Evolutionary conservation across 2,113 vertebrate genomes (phyloP), one percentile per base, ranked within the genome.

Genomic region (Amphilophus citrinellus): DNA sequence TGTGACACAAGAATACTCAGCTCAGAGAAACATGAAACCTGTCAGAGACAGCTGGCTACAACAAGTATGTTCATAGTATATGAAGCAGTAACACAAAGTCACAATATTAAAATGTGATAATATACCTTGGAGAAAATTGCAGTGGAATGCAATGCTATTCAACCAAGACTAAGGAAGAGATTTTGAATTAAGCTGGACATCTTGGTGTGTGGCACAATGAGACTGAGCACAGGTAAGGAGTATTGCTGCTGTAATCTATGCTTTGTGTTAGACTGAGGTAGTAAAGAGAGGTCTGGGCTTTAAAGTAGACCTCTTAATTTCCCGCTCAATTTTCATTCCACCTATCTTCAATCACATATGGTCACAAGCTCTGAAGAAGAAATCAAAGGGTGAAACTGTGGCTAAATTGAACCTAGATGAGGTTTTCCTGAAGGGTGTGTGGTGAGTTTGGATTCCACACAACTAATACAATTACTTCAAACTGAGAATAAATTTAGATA

Each of bases 281-380:
- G 22, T 59, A 42, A 60, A 59, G 18, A 62, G 22, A 7, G 14
- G 32, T 57, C 27, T 18, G 13, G 42, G 58, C 10, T 62, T 27
- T 58, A n/a, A 81, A 61, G 30, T 32, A 82, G 50, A 18, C 22
- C 57, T 76, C 27, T 79, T 76, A 30, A 82, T 82, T 82, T 84
- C 56, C 30, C 61, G 32, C 73, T 56, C 17, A 78, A 30, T 80
- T 76, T 63, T 63, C 22, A 59, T 73, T 65, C 20, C 42, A 66
- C 56, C 58, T 61, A 20, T 68, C 27, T 62, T 80, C n/a, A 76
- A 76, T 79, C 10, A 22, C 39, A 47, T n/a, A 27, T 57, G 20
- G 53, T 80, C 68, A 63, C 39, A 77, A 22, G 13, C 47, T 30
- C 22, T 60, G 7, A 57, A 61, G 73, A 9, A 76, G 35, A 78